Base-by-base conservation (phyloP, 2,888 invertebrate genomes). In the Stenchaetothrips biformis region DNA sequence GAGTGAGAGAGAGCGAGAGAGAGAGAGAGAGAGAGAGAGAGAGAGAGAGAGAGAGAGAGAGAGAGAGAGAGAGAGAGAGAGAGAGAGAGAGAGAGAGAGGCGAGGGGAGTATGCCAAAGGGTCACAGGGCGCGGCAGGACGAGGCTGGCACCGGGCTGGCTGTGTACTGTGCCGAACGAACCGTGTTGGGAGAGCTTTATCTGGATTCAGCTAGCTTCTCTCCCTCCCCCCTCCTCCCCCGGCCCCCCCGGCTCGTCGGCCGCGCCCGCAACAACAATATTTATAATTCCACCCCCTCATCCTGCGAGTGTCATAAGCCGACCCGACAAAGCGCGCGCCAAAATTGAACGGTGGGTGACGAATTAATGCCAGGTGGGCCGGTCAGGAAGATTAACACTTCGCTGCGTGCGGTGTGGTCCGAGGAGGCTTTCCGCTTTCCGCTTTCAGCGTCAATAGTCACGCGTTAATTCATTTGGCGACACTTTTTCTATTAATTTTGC, bases 131-230 rank as follows among this genome's bases (percentile, higher is more conserved):
- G 67, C n/a, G 67, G 21, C 37, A 4, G 2, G 37, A 37, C 37
- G 2, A 37, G 37, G 37, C 37, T 2, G 37, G 37, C 2, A 37
- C 37, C 37, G 4, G 37, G 37, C 37, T 2, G 37, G 53, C 21
- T 67, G n/a, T 67, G 67, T 21, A 7, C 62, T 62, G 62, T n/a
- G 62, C 62, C 62, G 62, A 62, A 62, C 62, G 62, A 16, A 62
- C n/a, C 18, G 62, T 53, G 53, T 53, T 53, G 53, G 11, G 53
- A 13, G 53, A 53, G 53, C 53, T 53, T 53, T 53, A 53, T 53
- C 53, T 53, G 13, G 53, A 53, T 53, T 13, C 53, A 16, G 53
- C 53, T 37, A 37, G 37, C 37, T 4, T 1, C 37, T 4, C 37
- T 4, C 37, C 4, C 37, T 4, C 37, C 37, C 37, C 37, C 37